phyloP scores from a whole-genome alignment of 2,113 vertebrate species.

The Capra hircus region DNA sequence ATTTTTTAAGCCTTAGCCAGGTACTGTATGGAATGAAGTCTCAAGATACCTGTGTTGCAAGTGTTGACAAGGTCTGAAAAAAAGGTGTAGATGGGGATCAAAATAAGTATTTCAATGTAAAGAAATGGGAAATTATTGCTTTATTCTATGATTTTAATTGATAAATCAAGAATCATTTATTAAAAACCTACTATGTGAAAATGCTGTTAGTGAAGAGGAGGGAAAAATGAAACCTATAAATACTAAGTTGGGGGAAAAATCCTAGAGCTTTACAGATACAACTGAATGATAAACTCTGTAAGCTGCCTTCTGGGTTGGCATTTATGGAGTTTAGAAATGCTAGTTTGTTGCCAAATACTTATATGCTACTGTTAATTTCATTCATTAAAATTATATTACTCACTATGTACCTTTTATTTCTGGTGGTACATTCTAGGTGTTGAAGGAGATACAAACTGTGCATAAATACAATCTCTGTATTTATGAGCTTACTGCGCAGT shows the following conservation, averaged over 20 bases:
- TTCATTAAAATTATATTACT: slow-evolving; percentile 30
- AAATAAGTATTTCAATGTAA: not conserved
- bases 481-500: not conserved
- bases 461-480: not conserved
- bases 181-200: slow-evolving; percentile 16
- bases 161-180: not conserved
- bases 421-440: not conserved
- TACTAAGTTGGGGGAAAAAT: not conserved
- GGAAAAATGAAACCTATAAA: not conserved
- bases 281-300: not conserved
- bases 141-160: slow-evolving; percentile 14
- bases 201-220: not conserved
- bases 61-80: not conserved
- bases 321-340: not conserved
- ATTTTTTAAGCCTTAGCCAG: not conserved
- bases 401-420: not conserved
- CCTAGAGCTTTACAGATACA: not conserved
- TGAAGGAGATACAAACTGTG: not conserved
- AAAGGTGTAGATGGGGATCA: not conserved
- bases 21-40: not conserved
- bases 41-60: not conserved
- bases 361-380: not conserved
- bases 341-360: not conserved
- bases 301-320: not conserved
- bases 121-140: not conserved